Evolutionary conservation across 2,888 invertebrate genomes (phyloP).

Genomic region (Acanthoscelides obtectus): DNA sequence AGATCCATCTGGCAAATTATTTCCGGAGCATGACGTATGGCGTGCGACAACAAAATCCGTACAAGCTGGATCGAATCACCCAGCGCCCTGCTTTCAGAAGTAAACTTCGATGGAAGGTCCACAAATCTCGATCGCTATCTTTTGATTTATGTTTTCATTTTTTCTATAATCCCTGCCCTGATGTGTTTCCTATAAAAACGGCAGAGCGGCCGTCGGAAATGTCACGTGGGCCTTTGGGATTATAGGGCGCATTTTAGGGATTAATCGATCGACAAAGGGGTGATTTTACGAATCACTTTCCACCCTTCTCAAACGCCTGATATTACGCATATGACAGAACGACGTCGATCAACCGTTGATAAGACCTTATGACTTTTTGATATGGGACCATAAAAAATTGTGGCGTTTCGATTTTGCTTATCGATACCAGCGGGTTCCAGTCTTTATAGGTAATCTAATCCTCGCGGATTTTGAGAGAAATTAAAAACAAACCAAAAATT

Average conservation of each 20-base stretch:
- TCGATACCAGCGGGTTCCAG: too few species aligned
- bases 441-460: too few species aligned
- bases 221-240: conserved; percentile 15
- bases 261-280: conserved; percentile 19
- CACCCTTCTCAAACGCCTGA: conserved; percentile 10
- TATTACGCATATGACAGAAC: conserved; percentile 2
- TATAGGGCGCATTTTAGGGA: conserved; percentile 19
- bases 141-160: background rate
- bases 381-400: background rate
- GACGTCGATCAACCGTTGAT: background rate
- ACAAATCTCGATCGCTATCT: background rate
- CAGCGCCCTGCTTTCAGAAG: background rate
- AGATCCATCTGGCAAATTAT: too few species aligned
- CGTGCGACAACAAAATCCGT: too few species aligned
- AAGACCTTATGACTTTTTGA: background rate
- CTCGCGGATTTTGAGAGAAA: too few species aligned
- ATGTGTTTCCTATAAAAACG: conserved; percentile 1
- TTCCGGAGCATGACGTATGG: too few species aligned
- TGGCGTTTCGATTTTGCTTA: background rate
- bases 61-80: background rate
- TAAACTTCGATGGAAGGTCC: background rate
- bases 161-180: background rate
- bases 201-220: conserved; percentile 14
- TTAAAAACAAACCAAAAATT: too few species aligned
- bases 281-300: conserved; percentile 20